These are phyloP conservation scores for Zaprionus lachaisei DNA, from an alignment of 1,140 invertebrate species.

Conservation along the genomic window DNA sequence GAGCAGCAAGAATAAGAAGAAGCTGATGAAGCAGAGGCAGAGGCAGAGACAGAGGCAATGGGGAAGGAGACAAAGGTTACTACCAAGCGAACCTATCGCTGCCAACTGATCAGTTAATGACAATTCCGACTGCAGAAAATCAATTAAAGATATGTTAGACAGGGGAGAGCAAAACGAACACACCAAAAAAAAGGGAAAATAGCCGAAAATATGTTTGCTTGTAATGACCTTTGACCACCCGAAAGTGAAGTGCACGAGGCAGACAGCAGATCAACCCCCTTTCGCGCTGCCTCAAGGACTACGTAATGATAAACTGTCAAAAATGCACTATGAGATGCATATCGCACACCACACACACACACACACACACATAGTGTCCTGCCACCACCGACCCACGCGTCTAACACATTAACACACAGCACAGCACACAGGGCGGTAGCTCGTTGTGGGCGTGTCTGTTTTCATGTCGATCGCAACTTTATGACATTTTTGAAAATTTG, in stretches of 20 bases:
- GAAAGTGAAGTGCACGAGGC: constrained; percentile 18
- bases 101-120: constrained; percentile 53
- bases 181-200: constrained; percentile 12
- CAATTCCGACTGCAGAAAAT: constrained; percentile 61
- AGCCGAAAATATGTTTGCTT: constrained; percentile 55
- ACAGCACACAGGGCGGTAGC: neutral
- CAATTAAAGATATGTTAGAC: constrained; percentile 64
- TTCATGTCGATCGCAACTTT: constrained; percentile 68
- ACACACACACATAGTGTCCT: neutral
- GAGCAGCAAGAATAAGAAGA: neutral
- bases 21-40: too few species aligned
- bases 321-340: constrained; percentile 61
- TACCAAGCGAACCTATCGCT: constrained; percentile 36
- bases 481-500: constrained; percentile 59
- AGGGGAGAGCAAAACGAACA: constrained; percentile 3
- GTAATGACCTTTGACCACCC: constrained; percentile 48
- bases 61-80: neutral
- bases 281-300: constrained; percentile 20
- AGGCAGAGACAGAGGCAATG: too few species aligned
- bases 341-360: constrained; percentile 44
- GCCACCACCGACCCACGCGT: constrained; percentile 56
- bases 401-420: constrained; percentile 71
- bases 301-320: constrained; percentile 75
- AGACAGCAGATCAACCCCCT: constrained; percentile 7
- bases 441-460: constrained; percentile 3